Evolutionary conservation across 2,113 vertebrate species (phyloP).

Genomic region (Corydoras maculifer): DNA sequence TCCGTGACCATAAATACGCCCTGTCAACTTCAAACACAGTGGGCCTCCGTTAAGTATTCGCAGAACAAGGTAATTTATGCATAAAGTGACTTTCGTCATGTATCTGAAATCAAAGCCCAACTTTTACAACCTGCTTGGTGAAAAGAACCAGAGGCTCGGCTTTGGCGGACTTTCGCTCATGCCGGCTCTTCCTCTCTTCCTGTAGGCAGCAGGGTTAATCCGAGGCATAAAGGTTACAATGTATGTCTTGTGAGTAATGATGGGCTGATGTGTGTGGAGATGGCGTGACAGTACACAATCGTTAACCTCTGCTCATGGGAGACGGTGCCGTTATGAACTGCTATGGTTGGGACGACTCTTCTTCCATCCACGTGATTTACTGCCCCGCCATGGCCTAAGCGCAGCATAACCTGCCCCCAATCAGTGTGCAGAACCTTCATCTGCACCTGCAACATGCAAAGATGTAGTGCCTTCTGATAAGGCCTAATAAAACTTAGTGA

Average conservation of each 20-base stretch:
- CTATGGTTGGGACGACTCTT: conserved; percentile 17
- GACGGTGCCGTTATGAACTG: conserved; percentile 9
- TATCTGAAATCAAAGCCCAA: conserved; percentile 91
- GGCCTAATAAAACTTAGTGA: too few relatives aligned
- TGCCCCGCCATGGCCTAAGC: not conserved
- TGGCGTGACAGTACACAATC: conserved; percentile 61
- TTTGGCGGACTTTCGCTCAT: conserved; percentile 57
- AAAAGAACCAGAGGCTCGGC: conserved; percentile 73
- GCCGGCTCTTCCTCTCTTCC: conserved; percentile 13
- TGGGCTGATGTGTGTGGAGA: conserved; percentile 62
- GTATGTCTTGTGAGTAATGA: conserved; percentile 74
- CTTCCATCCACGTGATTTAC: conserved; percentile 35
- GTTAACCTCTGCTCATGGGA: conserved; percentile 57
- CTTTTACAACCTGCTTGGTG: conserved; percentile 83
- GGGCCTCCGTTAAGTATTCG: conserved; percentile 76
- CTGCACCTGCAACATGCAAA: not conserved
- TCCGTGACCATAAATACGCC: conserved; percentile 75
- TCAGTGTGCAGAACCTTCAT: not conserved
- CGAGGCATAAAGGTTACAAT: conserved; percentile 83
- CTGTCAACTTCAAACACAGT: conserved; percentile 77
- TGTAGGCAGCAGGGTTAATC: conserved; percentile 62
- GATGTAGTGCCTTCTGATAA: too few relatives aligned
- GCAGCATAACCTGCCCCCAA: conserved; percentile 7
- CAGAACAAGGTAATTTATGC: conserved; percentile 86
- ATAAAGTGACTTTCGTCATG: conserved; percentile 85